These are phyloP conservation scores for Caenorhabditis sp. DNA, from an alignment of 2,888 invertebrate species.

Conservation along the genomic window DNA sequence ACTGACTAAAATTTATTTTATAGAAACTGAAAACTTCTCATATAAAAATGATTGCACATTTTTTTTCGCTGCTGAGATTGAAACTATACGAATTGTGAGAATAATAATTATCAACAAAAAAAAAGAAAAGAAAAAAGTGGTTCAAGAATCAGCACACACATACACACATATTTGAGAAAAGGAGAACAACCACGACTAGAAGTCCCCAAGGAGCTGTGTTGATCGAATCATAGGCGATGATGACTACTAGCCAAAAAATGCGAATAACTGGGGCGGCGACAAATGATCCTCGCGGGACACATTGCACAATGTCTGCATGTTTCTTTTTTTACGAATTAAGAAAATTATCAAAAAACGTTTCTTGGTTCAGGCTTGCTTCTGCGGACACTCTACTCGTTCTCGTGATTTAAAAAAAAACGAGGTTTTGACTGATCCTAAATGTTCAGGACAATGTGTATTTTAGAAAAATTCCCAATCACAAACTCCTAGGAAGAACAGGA, in stretches of 20 bases:
- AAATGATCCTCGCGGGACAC: conserved; percentile 5
- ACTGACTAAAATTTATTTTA: too few species aligned
- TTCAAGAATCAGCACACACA: neutral
- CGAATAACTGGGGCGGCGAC: neutral
- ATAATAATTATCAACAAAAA: too few species aligned
- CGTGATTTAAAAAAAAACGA: too few species aligned
- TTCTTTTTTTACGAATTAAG: neutral
- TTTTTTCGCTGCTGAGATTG: neutral
- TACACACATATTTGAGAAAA: neutral
- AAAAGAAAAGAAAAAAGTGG: conserved; percentile 4
- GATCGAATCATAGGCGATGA: conserved; percentile 8
- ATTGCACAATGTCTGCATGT: neutral
- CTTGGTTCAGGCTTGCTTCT: too few species aligned
- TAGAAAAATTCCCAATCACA: too few species aligned
- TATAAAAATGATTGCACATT: too few species aligned
- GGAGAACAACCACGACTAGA: neutral
- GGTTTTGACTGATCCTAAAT: too few species aligned
- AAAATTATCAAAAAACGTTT: too few species aligned
- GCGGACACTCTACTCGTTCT: too few species aligned
- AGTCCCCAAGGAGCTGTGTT: neutral
- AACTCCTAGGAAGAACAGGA: too few species aligned
- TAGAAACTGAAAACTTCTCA: too few species aligned
- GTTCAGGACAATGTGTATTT: too few species aligned
- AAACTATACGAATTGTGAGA: neutral
- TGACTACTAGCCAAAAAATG: conserved; percentile 8